Conservation (phyloP, 92 coral and sea anemone species). For the Heliopora coerulea region DNA sequence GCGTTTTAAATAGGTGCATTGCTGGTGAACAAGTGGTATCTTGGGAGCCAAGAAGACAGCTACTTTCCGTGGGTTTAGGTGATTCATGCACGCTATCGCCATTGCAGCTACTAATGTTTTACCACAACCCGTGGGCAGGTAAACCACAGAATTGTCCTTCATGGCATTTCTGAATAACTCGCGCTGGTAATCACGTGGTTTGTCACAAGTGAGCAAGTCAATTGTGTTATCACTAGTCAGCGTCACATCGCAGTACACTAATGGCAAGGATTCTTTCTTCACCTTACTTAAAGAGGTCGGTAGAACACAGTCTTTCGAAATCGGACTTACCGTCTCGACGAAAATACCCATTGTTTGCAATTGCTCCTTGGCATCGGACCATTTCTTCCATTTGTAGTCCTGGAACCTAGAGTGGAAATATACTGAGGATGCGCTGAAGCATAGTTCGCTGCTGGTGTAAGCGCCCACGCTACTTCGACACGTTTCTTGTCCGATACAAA, state of each 20-base stretch:
- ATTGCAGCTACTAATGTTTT: slow-evolving; percentile 91
- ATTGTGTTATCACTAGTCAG: slow-evolving; percentile 48
- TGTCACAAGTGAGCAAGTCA: slow-evolving; percentile 54
- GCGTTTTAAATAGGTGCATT: slow-evolving; percentile 67
- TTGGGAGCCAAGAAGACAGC: slow-evolving; percentile 85
- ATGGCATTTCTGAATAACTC: slow-evolving; percentile 71
- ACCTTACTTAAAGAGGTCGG: not conserved
- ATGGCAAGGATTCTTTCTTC: slow-evolving; percentile 16
- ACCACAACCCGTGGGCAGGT: slow-evolving; percentile 94
- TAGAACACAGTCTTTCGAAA: not conserved
- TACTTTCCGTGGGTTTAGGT: slow-evolving; percentile 77
- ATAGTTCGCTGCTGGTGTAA: not conserved
- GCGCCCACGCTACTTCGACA: slow-evolving; percentile 28
- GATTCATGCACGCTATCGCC: slow-evolving; percentile 87
- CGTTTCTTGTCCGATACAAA: not conserved
- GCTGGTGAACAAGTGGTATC: slow-evolving; percentile 85
- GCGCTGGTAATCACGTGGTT: slow-evolving; percentile 80
- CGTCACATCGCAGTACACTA: slow-evolving; percentile 71
- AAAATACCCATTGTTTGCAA: slow-evolving; percentile 20
- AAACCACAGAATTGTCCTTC: slow-evolving; percentile 76
- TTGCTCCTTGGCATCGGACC: slow-evolving; percentile 32
- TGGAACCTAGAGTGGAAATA: not conserved
- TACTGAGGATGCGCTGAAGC: slow-evolving; percentile 21
- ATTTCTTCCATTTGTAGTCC: slow-evolving; percentile 27
- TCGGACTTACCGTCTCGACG: slow-evolving; percentile 3